Evolutionary conservation across 2,888 invertebrate genomes (phyloP), one percentile per base, ranked within the genome.

Genomic region (Clostera curtula): DNA sequence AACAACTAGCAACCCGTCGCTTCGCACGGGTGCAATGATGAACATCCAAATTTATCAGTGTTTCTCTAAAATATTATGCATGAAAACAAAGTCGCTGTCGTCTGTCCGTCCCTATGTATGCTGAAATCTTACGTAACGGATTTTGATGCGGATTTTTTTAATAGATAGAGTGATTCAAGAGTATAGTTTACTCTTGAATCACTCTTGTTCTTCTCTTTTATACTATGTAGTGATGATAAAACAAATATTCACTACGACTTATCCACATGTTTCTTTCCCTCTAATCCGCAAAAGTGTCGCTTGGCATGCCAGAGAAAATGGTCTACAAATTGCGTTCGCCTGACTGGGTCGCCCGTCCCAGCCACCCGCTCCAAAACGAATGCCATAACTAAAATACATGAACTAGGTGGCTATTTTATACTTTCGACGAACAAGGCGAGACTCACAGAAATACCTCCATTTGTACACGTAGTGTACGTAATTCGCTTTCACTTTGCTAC

Each of bases 251-350:
- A n/a, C n/a, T n/a, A 12, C 10, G 10, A 15, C 23, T 42, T 50
- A 43, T 65, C 65, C 64, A 55, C 44, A 58, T 41, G 43, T 50
- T 54, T 46, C 50, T 67, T 62, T 57, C 54, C 43, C 40, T 47
- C 40, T 64, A 71, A 70, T 71, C 62, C 58, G 53, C 53, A 62
- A 55, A 63, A 63, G 57, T 65, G 70, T 72, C 66, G 56, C 57
- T 48, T 49, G 63, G 58, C 57, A 60, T 62, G 60, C 60, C 56
- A 68, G 70, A 72, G 69, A 70, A n/a, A 75, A 73, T 69, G 65
- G 66, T 63, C 58, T 64, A 75, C 73, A 74, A 76, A 76, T 74
- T 72, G 67, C 69, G 57, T 64, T 56, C 67, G 66, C 56, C 51
- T 58, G 63, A 59, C 59, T 65, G 58, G 57, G 50, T 53, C 47